A percentile compares a stretch with the other conserved stretches of the same genome.
phyloP scores from a whole-genome alignment of 2,113 vertebrate genomes.

The Spheniscus mendiculus region DNA sequence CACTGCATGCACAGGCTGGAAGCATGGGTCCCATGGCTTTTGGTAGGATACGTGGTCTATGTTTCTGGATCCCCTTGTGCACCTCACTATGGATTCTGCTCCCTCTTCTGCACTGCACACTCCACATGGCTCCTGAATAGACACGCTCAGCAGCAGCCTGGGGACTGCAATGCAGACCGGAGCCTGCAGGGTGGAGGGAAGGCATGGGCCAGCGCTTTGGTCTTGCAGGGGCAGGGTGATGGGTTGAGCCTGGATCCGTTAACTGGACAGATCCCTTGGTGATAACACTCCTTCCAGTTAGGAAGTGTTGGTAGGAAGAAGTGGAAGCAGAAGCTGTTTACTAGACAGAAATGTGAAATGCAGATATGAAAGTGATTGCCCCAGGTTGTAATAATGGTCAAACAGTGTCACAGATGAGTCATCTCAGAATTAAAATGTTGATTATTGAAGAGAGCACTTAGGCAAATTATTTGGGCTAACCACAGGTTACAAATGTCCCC shows the following conservation, averaged over 20 bases:
- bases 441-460: not conserved
- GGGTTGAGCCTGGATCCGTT: not conserved
- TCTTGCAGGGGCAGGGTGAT: not conserved
- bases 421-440: not conserved
- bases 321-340: not conserved
- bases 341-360: not conserved
- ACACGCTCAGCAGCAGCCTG: not conserved
- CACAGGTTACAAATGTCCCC: not conserved
- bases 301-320: not conserved
- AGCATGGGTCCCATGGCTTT: not conserved
- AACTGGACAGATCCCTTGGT: not conserved
- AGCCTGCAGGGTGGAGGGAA: not conserved
- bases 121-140: not conserved
- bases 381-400: accelerated
- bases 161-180: not conserved
- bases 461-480: not conserved
- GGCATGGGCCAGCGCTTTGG: not conserved
- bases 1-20: accelerated
- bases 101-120: not conserved
- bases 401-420: not conserved
- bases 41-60: accelerated
- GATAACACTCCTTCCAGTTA: not conserved
- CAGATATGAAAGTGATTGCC: not conserved
- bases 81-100: not conserved
- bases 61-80: not conserved